A percentile compares a stretch with the other conserved stretches of the same genome.
Conservation (phyloP, 2,888 invertebrate species). For the Dryobota labecula region DNA sequence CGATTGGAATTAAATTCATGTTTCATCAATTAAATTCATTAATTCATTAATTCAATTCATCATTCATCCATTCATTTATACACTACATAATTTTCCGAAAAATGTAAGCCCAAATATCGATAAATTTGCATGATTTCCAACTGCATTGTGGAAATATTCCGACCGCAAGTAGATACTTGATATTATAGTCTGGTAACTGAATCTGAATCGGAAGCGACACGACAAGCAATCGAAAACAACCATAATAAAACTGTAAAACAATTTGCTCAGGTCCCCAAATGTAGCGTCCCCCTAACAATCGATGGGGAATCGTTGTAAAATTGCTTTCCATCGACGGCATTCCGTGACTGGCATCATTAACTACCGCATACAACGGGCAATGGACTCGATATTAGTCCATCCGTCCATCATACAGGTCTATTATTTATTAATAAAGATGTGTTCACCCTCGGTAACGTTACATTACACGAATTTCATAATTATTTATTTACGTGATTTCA, state of each 20-base stretch:
- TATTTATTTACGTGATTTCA: constrained; percentile 59
- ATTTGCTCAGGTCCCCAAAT: constrained; percentile 53
- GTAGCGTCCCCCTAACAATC: constrained; percentile 60
- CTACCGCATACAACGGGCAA: constrained; percentile 46
- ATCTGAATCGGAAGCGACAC: constrained; percentile 37
- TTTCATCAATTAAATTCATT: no score
- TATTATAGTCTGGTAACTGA: constrained; percentile 26
- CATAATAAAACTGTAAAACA: constrained; percentile 61
- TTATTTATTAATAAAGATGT: constrained; percentile 62
- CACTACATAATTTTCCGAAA: no score
- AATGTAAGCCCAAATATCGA: neutral
- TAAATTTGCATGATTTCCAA: neutral
- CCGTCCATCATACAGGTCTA: constrained; percentile 42
- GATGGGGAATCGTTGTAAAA: constrained; percentile 63
- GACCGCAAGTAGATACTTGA: neutral
- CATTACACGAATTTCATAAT: constrained; percentile 52
- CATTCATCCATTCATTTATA: no score
- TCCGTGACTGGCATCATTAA: constrained; percentile 74
- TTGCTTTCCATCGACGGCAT: constrained; percentile 66
- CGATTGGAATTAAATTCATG: neutral
- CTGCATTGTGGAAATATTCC: neutral
- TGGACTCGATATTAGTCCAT: constrained; percentile 42
- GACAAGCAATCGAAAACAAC: constrained; percentile 34
- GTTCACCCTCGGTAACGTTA: constrained; percentile 36
- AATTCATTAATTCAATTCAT: no score